Conservation (phyloP, 2,797 vertebrate species). For the Eospalax fontanierii region DNA sequence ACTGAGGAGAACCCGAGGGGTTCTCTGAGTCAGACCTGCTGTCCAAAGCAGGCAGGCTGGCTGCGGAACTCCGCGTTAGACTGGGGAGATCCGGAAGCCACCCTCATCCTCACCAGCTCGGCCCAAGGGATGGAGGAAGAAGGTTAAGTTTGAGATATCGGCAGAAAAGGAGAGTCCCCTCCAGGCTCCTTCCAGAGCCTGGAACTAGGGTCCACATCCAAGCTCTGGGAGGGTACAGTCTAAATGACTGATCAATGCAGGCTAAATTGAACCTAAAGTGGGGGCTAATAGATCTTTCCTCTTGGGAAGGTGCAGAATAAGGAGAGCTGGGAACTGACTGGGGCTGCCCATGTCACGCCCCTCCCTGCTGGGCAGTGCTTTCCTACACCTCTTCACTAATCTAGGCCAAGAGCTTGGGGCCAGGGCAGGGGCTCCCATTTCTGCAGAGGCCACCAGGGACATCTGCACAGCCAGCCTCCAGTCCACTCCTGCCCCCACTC, state of each 20-base stretch:
- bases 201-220: not conserved
- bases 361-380: not conserved
- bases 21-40: not conserved
- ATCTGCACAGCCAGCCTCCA: not conserved
- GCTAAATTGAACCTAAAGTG: not conserved
- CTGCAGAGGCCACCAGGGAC: not conserved
- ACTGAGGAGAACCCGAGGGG: too few relatives aligned
- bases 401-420: not conserved
- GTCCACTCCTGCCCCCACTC: not conserved
- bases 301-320: not conserved
- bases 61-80: not conserved
- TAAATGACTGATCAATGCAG: not conserved
- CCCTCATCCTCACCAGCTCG: not conserved
- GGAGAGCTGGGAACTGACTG: not conserved
- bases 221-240: not conserved
- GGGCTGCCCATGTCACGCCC: not conserved
- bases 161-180: not conserved
- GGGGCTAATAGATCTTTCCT: not conserved
- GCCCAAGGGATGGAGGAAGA: not conserved
- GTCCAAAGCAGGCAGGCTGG: not conserved
- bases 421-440: too few relatives aligned
- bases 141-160: not conserved
- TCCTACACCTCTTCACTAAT: not conserved
- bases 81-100: not conserved
- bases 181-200: not conserved